Conservation (phyloP, 2,888 invertebrate species). For the Ramazzottius varieornatus region DNA sequence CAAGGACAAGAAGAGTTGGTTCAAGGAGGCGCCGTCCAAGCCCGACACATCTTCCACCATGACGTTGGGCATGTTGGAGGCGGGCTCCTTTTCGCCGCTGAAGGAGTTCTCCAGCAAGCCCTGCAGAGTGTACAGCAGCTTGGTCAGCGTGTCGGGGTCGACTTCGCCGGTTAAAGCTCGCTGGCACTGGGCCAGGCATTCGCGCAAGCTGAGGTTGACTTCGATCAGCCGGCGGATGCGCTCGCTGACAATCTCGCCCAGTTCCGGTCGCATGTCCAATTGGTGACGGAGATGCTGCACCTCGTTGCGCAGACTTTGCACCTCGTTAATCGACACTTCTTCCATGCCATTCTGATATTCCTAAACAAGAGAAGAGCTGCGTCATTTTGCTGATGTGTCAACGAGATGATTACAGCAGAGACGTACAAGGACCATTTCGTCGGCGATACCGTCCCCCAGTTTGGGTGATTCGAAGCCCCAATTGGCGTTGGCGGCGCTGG, state of each 20-base stretch:
- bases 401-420: too few species aligned
- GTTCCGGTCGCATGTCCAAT: not conserved
- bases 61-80: not conserved
- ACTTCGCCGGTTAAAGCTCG: not conserved
- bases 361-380: not conserved
- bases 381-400: not conserved
- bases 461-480: not conserved
- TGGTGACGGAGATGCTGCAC: not conserved
- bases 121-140: not conserved
- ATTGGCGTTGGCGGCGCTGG: not conserved
- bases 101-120: not conserved
- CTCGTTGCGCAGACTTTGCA: not conserved
- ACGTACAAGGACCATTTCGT: too few species aligned
- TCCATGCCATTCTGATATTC: not conserved
- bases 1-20: not conserved
- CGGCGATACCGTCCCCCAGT: not conserved
- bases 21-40: not conserved
- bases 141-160: too few species aligned
- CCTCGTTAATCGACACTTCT: not conserved
- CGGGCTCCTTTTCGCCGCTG: not conserved
- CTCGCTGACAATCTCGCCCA: not conserved
- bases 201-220: not conserved
- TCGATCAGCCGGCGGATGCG: not conserved
- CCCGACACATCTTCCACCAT: not conserved
- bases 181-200: not conserved